Conservation (phyloP, 2,113 vertebrate species). For the Stomatorhinus ivindoensis region DNA sequence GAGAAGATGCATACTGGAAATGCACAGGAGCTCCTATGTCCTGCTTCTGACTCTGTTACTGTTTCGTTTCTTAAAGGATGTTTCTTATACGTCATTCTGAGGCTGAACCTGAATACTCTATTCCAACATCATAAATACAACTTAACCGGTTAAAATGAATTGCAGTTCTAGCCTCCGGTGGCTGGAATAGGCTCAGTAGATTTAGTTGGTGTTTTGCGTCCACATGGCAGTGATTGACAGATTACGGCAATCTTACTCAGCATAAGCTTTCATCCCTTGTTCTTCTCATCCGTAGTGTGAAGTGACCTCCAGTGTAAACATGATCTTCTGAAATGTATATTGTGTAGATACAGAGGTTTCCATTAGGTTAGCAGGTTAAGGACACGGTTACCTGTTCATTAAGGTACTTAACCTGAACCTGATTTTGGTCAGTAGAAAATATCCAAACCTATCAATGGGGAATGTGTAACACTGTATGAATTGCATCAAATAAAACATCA, state of each 20-base stretch:
- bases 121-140: neutral
- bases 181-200: neutral
- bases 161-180: neutral
- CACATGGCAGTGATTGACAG: neutral
- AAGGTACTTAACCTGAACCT: neutral
- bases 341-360: neutral
- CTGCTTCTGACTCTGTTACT: neutral
- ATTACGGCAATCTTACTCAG: neutral
- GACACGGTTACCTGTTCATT: neutral
- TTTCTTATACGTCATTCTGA: neutral
- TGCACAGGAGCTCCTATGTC: neutral
- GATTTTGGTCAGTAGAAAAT: neutral
- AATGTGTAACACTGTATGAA: neutral
- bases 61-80: neutral
- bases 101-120: neutral
- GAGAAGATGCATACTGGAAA: neutral
- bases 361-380: neutral
- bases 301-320: neutral
- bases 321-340: neutral
- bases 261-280: neutral
- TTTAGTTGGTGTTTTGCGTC: neutral
- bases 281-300: neutral
- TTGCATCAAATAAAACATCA: neutral
- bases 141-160: neutral
- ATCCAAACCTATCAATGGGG: neutral